Conservation (phyloP, 2,888 invertebrate genomes). For the Polydrusus cervinus region DNA sequence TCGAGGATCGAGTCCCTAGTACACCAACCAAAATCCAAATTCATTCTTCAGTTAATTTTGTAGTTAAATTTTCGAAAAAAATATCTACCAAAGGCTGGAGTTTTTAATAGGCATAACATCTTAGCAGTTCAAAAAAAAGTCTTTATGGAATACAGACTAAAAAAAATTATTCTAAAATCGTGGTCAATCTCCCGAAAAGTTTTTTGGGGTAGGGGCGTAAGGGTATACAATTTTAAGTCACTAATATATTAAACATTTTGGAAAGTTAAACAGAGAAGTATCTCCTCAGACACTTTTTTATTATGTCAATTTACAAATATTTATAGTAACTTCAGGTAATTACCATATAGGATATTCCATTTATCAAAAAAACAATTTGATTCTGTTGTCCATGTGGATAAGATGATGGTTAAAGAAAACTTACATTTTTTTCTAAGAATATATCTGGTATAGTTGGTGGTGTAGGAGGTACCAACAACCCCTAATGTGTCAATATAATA, state of each 20-base stretch:
- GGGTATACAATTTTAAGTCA: background rate
- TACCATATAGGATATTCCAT: constrained; percentile 5
- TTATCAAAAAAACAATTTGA: background rate
- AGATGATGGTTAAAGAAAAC: no score
- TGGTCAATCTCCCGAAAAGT: background rate
- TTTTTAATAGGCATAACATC: background rate
- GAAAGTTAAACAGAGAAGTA: background rate
- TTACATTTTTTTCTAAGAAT: no score
- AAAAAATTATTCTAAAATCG: background rate
- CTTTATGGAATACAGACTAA: background rate
- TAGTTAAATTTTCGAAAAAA: no score
- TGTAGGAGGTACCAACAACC: background rate
- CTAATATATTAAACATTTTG: background rate
- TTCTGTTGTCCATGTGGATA: no score
- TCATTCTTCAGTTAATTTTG: no score
- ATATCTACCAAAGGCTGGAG: no score
- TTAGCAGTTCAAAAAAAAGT: background rate
- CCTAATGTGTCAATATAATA: no score
- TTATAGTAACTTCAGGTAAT: constrained; percentile 9
- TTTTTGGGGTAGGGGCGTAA: background rate
- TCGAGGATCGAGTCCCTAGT: no score
- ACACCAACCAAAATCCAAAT: no score
- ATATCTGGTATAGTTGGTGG: no score
- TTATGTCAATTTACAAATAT: background rate
- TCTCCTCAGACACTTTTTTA: background rate